These are phyloP conservation scores for Herpailurus yagouaroundi DNA, from an alignment of 2,113 vertebrate species.

Conservation along the genomic window DNA sequence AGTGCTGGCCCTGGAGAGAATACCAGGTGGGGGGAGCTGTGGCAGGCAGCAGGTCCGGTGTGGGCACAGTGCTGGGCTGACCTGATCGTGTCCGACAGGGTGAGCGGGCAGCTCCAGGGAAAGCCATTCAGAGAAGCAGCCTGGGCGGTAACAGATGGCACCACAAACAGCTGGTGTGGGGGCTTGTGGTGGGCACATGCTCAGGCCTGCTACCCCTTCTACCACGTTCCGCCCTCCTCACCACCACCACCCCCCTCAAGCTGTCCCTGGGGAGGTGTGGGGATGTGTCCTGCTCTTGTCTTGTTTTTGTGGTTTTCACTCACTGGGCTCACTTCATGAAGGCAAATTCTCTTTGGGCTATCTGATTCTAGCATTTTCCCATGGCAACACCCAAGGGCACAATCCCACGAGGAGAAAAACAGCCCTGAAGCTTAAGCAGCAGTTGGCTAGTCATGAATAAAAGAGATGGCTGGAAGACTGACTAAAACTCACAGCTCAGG, in stretches of 20 bases:
- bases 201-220: background rate
- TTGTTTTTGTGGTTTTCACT: background rate
- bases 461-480: slow-evolving; percentile 11
- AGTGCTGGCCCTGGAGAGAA: slow-evolving; percentile 80
- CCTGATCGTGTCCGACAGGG: slow-evolving; percentile 86
- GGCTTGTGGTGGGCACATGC: slow-evolving; percentile 46
- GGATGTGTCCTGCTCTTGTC: background rate
- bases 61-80: slow-evolving; percentile 83
- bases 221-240: background rate
- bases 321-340: background rate
- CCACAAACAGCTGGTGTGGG: slow-evolving; percentile 84
- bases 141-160: slow-evolving; percentile 87
- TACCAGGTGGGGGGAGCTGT: slow-evolving; percentile 45
- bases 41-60: slow-evolving; percentile 80
- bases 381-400: slow-evolving; percentile 31
- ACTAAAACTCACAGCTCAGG: slow-evolving; percentile 13
- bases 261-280: background rate
- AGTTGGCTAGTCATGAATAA: slow-evolving; percentile 38
- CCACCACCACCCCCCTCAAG: background rate
- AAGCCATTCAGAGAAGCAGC: slow-evolving; percentile 84
- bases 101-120: slow-evolving; percentile 83
- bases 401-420: slow-evolving; percentile 1
- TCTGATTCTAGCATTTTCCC: slow-evolving; percentile 53
- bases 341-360: background rate
- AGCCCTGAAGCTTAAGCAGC: slow-evolving; percentile 4